Evolutionary conservation across 2,797 vertebrate genomes (phyloP).

Genomic region (Potorous gilbertii): DNA sequence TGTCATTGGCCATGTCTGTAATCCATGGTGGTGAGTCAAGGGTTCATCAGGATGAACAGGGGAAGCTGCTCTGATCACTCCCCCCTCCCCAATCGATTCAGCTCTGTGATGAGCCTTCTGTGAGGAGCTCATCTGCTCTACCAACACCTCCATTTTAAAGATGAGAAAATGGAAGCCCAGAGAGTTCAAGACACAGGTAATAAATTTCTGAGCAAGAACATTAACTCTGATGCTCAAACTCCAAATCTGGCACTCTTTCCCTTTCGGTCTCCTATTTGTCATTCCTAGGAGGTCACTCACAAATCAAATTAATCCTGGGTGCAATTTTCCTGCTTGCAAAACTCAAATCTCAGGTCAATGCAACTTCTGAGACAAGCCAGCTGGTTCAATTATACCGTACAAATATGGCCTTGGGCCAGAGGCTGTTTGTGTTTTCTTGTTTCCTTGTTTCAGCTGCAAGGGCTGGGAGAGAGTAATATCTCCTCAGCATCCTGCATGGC

Average conservation of each 20-base stretch:
- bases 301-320: neutral
- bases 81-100: neutral
- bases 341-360: constrained; percentile 46
- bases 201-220: neutral
- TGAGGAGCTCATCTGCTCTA: neutral
- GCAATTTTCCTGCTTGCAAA: constrained; percentile 38
- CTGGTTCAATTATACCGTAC: constrained; percentile 60
- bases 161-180: neutral
- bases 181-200: neutral
- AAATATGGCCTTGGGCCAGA: constrained; percentile 62
- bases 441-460: constrained; percentile 68
- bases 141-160: neutral
- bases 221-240: neutral
- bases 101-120: neutral
- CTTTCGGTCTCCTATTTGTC: neutral
- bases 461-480: constrained; percentile 26
- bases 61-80: neutral
- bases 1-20: neutral
- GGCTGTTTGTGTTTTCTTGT: constrained; percentile 65
- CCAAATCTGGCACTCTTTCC: neutral
- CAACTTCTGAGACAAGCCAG: constrained; percentile 31
- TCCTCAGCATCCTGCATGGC: constrained; percentile 49
- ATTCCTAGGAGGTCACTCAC: neutral
- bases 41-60: neutral
- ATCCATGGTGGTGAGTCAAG: neutral